These are phyloP conservation scores for Eristalis pertinax DNA, from an alignment of 2,888 invertebrate genomes.

Conservation along the genomic window DNA sequence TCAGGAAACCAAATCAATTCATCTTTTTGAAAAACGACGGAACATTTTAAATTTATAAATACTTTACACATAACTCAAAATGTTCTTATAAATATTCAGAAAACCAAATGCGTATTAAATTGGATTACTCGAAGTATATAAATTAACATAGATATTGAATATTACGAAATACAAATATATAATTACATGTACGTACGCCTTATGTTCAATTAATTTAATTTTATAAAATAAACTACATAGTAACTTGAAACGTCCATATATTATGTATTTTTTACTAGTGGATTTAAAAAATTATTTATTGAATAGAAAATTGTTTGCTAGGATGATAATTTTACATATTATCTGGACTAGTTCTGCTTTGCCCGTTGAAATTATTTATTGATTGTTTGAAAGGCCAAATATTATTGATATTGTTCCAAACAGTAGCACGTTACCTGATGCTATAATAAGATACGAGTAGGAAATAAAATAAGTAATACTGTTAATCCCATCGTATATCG, in stretches of 20 bases:
- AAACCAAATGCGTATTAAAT: not conserved
- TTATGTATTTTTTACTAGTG: too few relatives aligned
- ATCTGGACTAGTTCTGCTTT: not conserved
- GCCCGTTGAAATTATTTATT: not conserved
- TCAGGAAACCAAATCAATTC: slow-evolving; percentile 71
- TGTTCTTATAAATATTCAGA: not conserved
- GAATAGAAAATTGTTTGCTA: not conserved
- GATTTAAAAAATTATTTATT: not conserved
- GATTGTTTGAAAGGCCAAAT: not conserved
- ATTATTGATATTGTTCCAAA: too few relatives aligned
- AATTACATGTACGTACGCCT: too few relatives aligned
- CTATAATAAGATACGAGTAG: too few relatives aligned
- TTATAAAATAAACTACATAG: slow-evolving; percentile 11
- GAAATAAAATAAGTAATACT: too few relatives aligned
- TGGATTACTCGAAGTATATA: not conserved
- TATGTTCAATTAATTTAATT: not conserved
- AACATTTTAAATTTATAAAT: not conserved
- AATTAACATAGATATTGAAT: not conserved
- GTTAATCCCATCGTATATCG: too few relatives aligned
- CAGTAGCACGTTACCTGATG: too few relatives aligned
- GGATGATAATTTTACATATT: not conserved
- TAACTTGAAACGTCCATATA: slow-evolving; percentile 48
- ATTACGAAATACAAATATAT: too few relatives aligned
- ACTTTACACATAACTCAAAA: not conserved
- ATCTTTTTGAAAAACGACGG: slow-evolving; percentile 51